A percentile compares a stretch with the other conserved stretches of the same genome.
phyloP scores from a whole-genome alignment of 2,797 vertebrate genomes.

The Dryobates pubescens region DNA sequence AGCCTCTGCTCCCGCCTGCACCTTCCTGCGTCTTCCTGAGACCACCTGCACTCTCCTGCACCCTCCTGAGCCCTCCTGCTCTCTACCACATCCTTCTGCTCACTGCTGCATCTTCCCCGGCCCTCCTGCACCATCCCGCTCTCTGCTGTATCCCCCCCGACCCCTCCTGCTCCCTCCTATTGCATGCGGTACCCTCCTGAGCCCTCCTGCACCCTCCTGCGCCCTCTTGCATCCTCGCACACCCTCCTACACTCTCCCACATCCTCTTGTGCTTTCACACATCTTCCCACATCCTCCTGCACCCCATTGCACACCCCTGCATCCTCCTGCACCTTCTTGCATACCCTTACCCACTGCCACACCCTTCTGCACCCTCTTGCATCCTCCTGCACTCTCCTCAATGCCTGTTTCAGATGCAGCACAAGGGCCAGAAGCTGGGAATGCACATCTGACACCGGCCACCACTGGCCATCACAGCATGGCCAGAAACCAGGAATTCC shows the following conservation, averaged over 20 bases:
- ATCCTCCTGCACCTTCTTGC: neutral
- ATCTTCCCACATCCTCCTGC: rapidly evolving
- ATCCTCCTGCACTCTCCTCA: neutral
- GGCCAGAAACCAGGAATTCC: neutral
- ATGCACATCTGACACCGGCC: neutral
- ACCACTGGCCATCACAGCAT: neutral
- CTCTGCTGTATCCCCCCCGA: neutral
- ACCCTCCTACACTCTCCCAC: neutral
- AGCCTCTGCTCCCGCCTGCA: no score
- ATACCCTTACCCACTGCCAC: neutral
- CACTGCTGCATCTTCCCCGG: neutral
- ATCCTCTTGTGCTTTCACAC: neutral
- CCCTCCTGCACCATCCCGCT: neutral
- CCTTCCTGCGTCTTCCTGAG: no score
- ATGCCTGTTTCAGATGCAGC: neutral
- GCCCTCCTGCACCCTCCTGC: no score
- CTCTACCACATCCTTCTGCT: rapidly evolving
- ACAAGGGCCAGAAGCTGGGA: no score
- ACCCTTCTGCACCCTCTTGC: neutral
- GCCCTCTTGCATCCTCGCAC: no score
- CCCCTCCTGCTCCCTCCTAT: rapidly evolving
- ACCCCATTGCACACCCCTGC: no score
- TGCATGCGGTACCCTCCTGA: neutral
- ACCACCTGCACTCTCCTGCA: no score
- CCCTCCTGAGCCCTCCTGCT: neutral